Evolutionary conservation across 2,888 invertebrate genomes (phyloP).

Genomic region (Selenia dentaria): DNA sequence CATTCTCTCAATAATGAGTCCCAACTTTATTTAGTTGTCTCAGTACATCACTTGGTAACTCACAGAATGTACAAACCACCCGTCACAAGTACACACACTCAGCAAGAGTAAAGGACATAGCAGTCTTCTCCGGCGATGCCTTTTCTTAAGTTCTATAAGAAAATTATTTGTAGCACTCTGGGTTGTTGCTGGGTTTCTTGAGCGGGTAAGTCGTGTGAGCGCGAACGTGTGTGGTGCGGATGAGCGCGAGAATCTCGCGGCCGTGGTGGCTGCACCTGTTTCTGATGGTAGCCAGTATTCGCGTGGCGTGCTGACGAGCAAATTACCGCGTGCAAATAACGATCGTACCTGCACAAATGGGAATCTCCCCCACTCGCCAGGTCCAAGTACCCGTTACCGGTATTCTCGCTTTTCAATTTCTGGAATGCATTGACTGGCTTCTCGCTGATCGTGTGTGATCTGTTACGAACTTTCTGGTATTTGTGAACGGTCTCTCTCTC

Average conservation of each 20-base stretch:
- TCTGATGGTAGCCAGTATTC: constrained; percentile 75
- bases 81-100: constrained; percentile 12
- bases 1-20: constrained; percentile 32
- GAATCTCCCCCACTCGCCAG: constrained; percentile 85
- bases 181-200: constrained; percentile 58
- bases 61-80: constrained; percentile 38
- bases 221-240: constrained; percentile 56
- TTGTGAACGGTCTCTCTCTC: constrained; percentile 50
- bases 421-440: constrained; percentile 72
- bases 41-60: constrained; percentile 62
- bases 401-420: constrained; percentile 64
- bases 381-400: constrained; percentile 84
- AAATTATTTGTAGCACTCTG: constrained; percentile 77
- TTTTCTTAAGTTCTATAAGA: constrained; percentile 72
- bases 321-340: constrained; percentile 86
- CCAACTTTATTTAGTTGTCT: constrained; percentile 18
- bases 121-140: constrained; percentile 49
- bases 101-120: constrained; percentile 49
- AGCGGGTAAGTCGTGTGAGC: constrained; percentile 68
- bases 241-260: constrained; percentile 42
- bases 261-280: constrained; percentile 54
- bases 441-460: constrained; percentile 81
- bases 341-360: constrained; percentile 82
- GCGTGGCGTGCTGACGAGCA: constrained; percentile 81
- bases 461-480: constrained; percentile 74